Conservation (phyloP, 2,113 vertebrate genomes). For the Nestor notabilis region DNA sequence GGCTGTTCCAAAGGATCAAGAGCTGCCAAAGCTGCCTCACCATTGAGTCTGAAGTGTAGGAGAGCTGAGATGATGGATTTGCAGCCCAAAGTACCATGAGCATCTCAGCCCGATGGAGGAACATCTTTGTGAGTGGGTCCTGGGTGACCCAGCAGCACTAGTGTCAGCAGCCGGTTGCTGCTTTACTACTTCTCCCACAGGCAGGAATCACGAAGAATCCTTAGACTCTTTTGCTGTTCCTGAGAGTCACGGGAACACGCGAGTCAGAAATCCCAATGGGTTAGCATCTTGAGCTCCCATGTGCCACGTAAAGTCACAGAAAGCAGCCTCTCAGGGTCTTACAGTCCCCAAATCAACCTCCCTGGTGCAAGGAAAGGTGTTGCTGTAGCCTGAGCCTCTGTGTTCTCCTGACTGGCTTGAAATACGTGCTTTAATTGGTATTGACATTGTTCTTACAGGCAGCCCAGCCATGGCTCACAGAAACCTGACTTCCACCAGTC, state of each 20-base stretch:
- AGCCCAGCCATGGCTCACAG: conserved; percentile 89
- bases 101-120: not conserved
- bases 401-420: not conserved
- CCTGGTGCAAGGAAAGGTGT: not conserved
- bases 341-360: not conserved
- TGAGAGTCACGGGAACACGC: accelerated
- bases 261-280: accelerated
- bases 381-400: conserved; percentile 34
- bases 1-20: not conserved
- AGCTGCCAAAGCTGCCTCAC: not conserved
- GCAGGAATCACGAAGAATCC: not conserved
- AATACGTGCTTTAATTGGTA: conserved; percentile 7
- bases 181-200: not conserved
- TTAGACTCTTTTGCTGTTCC: not conserved
- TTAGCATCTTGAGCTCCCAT: not conserved
- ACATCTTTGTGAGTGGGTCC: not conserved
- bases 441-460: conserved; percentile 76
- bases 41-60: not conserved
- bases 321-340: not conserved
- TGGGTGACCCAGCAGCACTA: not conserved
- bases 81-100: not conserved
- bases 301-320: not conserved
- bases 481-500: conserved; percentile 90
- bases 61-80: not conserved
- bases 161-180: not conserved